phyloP scores from a whole-genome alignment of 1,140 invertebrate genomes.

The Ooceraea biroi region DNA sequence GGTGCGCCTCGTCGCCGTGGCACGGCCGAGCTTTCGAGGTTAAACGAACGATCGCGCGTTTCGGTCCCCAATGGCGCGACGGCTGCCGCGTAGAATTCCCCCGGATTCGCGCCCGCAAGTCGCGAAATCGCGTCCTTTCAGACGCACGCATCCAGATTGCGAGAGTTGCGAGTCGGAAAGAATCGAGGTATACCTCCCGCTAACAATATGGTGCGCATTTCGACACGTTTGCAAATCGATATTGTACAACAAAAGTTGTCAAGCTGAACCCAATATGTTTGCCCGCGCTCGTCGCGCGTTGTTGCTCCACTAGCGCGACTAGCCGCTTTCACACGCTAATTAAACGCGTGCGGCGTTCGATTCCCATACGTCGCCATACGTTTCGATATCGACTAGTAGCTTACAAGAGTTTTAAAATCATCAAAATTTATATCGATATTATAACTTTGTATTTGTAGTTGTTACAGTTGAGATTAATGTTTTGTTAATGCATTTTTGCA shows the following conservation, averaged over 20 bases:
- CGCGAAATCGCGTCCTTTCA: neutral
- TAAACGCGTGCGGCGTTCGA: neutral
- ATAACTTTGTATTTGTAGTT: neutral
- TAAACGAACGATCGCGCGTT: conserved; percentile 38
- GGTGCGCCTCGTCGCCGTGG: conserved; percentile 21
- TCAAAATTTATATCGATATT: too few species aligned
- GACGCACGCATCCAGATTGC: neutral
- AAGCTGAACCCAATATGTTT: conserved; percentile 1
- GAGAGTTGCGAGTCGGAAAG: neutral
- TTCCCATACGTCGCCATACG: neutral
- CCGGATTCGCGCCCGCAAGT: neutral
- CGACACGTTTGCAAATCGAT: conserved; percentile 37
- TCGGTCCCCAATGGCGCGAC: conserved; percentile 8
- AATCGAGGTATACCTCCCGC: neutral
- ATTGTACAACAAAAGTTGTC: conserved; percentile 26
- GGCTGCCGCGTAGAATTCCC: neutral
- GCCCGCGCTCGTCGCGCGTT: conserved; percentile 11
- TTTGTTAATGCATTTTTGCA: conserved; percentile 73
- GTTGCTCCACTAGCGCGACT: neutral
- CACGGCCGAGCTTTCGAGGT: conserved; percentile 45
- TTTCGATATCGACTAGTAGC: too few species aligned
- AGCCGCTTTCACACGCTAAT: conserved; percentile 8
- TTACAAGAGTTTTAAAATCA: too few species aligned
- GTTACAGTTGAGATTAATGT: conserved; percentile 8
- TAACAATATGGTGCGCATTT: conserved; percentile 35